Evolutionary conservation across 2,888 invertebrate species (phyloP), one percentile per base, ranked within the genome.

Genomic region (Volucella inanis): DNA sequence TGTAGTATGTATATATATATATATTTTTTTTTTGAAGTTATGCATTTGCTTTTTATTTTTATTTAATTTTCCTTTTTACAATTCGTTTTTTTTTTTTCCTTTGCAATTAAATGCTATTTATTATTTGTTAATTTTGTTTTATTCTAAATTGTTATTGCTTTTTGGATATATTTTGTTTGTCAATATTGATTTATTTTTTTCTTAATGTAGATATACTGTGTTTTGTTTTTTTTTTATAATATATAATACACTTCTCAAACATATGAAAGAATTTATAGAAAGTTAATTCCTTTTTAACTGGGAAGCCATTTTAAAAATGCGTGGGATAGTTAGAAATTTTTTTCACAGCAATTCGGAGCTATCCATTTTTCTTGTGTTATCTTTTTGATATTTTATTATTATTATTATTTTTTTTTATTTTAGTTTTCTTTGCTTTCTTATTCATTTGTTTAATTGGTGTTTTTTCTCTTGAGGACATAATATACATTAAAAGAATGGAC

Each of bases 121-220:
- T 49, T 57, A 39, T 70, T 72, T 72, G 47, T 41, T 70, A 75
- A 77, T 67, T 38, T 47, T 31, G 31, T 31, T 71, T 71, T 67
- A 84, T 61, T 80, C 80, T 84, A 84, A 80, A 55, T 71, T 79
- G 70, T 80, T 84, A 84, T 84, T 84, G 84, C 84, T 84, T 80
- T 70, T 84, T 76, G 80, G 80, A 84, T 80, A 84, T 84, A 31
- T 80, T 75, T 68, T 71, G 47, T 76, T 70, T 68, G 55, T 78
- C 70, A 78, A 64, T 78, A 78, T 71, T 78, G 55, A 78, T 18
- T 18, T 43, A 15, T 55, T 76, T 64, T 41, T 3, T 31, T 70
- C 68, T 57, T 57, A 62, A 70, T 78, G 57, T 76, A 84, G 70
- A 84, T 65, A 80, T 65, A 31, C 31, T 31, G 31, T 31, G 55